Conservation (phyloP, 2,113 vertebrate genomes). For the Gavia stellata region DNA sequence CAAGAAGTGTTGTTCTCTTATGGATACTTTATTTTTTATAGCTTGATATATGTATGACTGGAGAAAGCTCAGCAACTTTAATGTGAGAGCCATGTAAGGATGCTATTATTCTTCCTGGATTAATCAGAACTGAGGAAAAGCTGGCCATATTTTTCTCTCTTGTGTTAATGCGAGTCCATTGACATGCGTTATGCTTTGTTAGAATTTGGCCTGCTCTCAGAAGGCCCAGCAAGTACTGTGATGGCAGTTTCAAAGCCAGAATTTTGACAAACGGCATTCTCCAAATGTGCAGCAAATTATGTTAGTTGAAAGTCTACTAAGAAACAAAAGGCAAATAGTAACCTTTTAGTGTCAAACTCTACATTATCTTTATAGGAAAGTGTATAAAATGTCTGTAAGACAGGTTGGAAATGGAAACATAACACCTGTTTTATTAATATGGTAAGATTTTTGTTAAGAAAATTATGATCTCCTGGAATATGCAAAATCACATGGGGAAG, state of each 20-base stretch:
- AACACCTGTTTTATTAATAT: not conserved
- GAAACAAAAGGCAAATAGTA: not conserved
- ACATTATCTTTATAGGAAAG: not conserved
- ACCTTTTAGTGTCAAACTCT: not conserved
- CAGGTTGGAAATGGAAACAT: not conserved
- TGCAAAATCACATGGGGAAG: not conserved
- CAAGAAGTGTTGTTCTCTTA: not conserved
- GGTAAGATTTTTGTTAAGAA: not conserved
- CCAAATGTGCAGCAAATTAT: not conserved
- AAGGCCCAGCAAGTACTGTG: not conserved
- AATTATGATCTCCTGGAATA: not conserved
- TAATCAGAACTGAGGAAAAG: not conserved
- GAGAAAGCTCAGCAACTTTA: not conserved
- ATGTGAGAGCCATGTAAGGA: not conserved
- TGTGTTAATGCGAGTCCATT: not conserved
- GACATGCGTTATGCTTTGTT: not conserved
- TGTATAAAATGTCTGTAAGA: not conserved
- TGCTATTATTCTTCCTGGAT: not conserved
- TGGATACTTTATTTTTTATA: not conserved
- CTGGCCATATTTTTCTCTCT: not conserved
- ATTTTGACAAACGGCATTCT: not conserved
- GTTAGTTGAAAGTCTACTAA: not conserved
- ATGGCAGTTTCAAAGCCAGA: not conserved
- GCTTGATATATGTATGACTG: not conserved
- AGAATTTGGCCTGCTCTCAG: not conserved